Evolutionary conservation across 92 coral and sea anemone genomes (phyloP).

Genomic region (Palythoa heliodiscus): DNA sequence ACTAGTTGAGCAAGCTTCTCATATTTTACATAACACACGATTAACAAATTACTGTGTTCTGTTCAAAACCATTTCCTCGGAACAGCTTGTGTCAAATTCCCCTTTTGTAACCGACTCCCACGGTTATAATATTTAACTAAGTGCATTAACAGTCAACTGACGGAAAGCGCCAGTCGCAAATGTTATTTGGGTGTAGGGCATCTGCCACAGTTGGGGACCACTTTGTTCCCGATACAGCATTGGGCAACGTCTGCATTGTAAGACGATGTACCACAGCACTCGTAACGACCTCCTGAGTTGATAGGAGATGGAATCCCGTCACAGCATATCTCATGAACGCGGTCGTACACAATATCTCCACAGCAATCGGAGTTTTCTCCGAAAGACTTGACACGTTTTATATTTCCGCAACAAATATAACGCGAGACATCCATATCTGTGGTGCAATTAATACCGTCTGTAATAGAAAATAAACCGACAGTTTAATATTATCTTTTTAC

Average conservation of each 20-base stretch:
- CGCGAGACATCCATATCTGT: slow-evolving; percentile 21
- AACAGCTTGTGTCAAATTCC: no score
- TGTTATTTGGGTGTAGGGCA: background rate
- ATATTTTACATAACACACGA: no score
- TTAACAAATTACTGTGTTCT: no score
- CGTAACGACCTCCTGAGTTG: background rate
- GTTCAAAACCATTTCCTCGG: no score
- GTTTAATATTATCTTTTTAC: no score
- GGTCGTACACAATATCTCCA: slow-evolving; percentile 15
- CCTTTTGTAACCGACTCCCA: background rate
- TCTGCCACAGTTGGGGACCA: slow-evolving; percentile 23
- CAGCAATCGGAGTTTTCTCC: slow-evolving; percentile 26
- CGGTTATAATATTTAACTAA: background rate
- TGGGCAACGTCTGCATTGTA: background rate
- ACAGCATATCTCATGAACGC: slow-evolving; percentile 42
- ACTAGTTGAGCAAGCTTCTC: no score
- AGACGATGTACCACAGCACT: slow-evolving; percentile 24
- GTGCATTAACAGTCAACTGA: background rate
- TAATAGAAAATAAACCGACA: background rate
- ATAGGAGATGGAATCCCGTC: slow-evolving; percentile 21
- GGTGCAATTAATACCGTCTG: slow-evolving; percentile 27
- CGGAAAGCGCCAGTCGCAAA: no score
- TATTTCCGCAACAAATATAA: slow-evolving; percentile 23
- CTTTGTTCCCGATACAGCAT: slow-evolving; percentile 11
- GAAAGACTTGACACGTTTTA: background rate